phyloP scores from a whole-genome alignment of 2,797 vertebrate species.

The Rhincodon typus region DNA sequence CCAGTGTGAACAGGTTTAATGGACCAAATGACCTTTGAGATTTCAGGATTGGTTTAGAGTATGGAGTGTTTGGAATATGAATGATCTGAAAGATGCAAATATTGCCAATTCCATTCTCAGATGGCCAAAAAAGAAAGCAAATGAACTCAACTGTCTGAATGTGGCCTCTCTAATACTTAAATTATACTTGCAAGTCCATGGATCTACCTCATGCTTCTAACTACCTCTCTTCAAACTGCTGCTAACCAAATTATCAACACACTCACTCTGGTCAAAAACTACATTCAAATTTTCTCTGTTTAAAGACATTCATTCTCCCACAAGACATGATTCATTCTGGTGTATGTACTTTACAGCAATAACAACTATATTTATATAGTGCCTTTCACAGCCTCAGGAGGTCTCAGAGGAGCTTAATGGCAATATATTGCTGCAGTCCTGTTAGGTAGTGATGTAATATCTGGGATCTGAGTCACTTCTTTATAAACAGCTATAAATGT shows the following conservation, averaged over 20 bases:
- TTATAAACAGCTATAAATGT: too few species aligned
- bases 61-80: too few species aligned
- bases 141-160: not conserved
- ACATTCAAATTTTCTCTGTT: not conserved
- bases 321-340: not conserved
- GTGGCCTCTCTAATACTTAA: too few species aligned
- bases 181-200: not conserved
- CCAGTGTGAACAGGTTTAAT: not conserved
- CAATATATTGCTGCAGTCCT: not conserved
- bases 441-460: not conserved
- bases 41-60: too few species aligned
- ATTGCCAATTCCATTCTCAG: not conserved
- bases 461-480: too few species aligned
- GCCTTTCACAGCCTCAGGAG: not conserved
- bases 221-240: not conserved
- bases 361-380: not conserved
- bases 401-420: not conserved
- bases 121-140: not conserved
- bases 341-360: too few species aligned
- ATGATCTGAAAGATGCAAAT: not conserved
- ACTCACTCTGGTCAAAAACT: not conserved
- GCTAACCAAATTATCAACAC: not conserved
- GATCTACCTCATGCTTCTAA: not conserved
- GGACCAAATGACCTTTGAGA: not conserved
- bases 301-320: not conserved